Percentiles rank a stretch among this genome's conserved stretches.
Conservation (phyloP, 2,797 vertebrate species). For the Coilia nasus region DNA sequence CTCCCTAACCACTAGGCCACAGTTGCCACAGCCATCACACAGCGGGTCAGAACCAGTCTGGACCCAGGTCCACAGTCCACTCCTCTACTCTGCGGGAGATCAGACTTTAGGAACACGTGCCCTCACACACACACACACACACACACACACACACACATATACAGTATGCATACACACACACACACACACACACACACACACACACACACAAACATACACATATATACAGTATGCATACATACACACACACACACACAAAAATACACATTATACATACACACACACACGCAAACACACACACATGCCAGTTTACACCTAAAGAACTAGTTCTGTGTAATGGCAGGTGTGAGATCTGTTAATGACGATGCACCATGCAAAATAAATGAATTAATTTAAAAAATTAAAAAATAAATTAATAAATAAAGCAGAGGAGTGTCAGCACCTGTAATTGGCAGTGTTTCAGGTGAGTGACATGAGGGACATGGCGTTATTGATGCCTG, state of each 20-base stretch:
- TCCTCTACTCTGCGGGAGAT: too few relatives aligned
- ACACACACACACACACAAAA: not conserved
- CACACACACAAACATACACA: not conserved
- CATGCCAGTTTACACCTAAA: too few relatives aligned
- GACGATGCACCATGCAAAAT: not conserved
- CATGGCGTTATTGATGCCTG: too few relatives aligned
- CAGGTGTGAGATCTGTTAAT: not conserved
- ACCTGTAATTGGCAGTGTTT: not conserved
- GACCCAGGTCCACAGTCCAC: too few relatives aligned
- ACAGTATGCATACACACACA: not conserved
- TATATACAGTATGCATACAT: too few relatives aligned
- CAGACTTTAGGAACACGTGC: too few relatives aligned
- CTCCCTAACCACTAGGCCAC: too few relatives aligned
- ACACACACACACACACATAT: not conserved
- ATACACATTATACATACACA: not conserved
- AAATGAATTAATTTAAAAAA: too few relatives aligned
- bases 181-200: not conserved
- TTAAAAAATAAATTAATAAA: too few relatives aligned
- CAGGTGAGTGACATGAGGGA: not conserved
- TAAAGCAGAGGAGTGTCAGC: not conserved
- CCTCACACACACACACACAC: not conserved
- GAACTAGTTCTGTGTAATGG: not conserved
- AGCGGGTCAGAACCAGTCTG: too few relatives aligned
- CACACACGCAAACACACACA: not conserved
- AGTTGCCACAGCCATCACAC: too few relatives aligned